A percentile compares a stretch with the other conserved stretches of the same genome.
phyloP scores from a whole-genome alignment of 37 sponge, comb jelly and placozoan species.

The Theonella swinhoei region DNA sequence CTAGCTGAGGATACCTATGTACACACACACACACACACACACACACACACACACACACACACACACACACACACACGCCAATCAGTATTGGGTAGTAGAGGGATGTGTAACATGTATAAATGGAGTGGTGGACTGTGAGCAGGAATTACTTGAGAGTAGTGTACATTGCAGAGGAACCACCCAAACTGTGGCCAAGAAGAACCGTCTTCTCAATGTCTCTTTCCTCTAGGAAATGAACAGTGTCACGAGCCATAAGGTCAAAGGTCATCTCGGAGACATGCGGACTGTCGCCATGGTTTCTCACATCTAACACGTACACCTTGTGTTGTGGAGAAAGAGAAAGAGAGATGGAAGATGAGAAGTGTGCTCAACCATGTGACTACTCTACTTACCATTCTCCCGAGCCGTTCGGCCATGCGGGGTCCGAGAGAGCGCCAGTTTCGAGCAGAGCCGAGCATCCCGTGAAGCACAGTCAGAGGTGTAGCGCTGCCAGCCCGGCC shows the following conservation, averaged over 20 bases:
- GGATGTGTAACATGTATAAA: too few relatives aligned
- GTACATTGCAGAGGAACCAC: conserved; percentile 84
- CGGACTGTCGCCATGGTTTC: conserved; percentile 93
- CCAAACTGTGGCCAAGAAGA: conserved; percentile 93
- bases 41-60: too few relatives aligned
- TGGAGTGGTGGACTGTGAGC: too few relatives aligned
- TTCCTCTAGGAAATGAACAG: conserved; percentile 50
- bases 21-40: too few relatives aligned
- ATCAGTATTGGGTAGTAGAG: too few relatives aligned
- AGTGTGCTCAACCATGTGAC: neutral
- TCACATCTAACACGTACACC: conserved; percentile 85
- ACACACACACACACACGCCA: too few relatives aligned
- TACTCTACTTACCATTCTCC: neutral
- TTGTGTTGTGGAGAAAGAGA: neutral
- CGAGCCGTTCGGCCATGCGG: neutral
- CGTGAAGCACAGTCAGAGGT: conserved; percentile 83
- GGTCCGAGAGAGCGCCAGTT: conserved; percentile 78
- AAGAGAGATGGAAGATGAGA: neutral
- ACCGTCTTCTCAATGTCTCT: conserved; percentile 11
- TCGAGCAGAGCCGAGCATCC: conserved; percentile 73
- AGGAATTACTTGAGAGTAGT: conserved; percentile 52
- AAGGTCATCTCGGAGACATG: conserved; percentile 70
- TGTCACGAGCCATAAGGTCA: conserved; percentile 68
- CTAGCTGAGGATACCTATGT: conserved; percentile 50
- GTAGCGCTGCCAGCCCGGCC: neutral